These are phyloP conservation scores for Eupeodes latifasciatus DNA, from an alignment of 2,888 invertebrate genomes.

Conservation along the genomic window DNA sequence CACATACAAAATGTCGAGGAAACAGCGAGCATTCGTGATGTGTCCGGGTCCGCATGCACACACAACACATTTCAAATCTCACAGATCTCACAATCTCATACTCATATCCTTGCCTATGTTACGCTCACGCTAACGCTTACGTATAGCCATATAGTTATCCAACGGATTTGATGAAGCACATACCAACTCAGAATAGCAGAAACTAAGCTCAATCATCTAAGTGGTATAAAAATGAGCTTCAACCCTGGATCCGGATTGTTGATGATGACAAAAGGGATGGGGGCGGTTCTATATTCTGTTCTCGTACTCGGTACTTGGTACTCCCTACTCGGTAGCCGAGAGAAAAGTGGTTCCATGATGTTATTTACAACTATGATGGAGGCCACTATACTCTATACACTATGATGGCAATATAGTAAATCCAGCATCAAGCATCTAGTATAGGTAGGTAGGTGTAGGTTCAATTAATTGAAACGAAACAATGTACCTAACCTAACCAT, in stretches of 20 bases:
- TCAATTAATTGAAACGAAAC: constrained; percentile 73
- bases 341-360: constrained; percentile 50
- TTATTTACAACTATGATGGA: constrained; percentile 34
- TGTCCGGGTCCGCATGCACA: constrained; percentile 71
- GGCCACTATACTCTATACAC: constrained; percentile 27
- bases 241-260: constrained; percentile 22
- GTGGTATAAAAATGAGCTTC: constrained; percentile 64
- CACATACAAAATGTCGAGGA: constrained; percentile 67
- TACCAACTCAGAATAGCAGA: constrained; percentile 44
- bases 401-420: neutral
- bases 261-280: neutral
- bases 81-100: constrained; percentile 24
- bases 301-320: too few relatives aligned
- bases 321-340: constrained; percentile 16
- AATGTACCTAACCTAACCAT: constrained; percentile 62
- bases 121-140: neutral
- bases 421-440: constrained; percentile 18
- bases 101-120: constrained; percentile 1
- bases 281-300: neutral
- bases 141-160: neutral
- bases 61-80: constrained; percentile 54
- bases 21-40: constrained; percentile 66
- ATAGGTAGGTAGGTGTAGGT: constrained; percentile 29
- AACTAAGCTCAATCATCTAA: constrained; percentile 75
- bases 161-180: constrained; percentile 57